These are phyloP conservation scores for Acrossocheilus fasciatus DNA, from an alignment of 2,797 vertebrate species.

Conservation along the genomic window DNA sequence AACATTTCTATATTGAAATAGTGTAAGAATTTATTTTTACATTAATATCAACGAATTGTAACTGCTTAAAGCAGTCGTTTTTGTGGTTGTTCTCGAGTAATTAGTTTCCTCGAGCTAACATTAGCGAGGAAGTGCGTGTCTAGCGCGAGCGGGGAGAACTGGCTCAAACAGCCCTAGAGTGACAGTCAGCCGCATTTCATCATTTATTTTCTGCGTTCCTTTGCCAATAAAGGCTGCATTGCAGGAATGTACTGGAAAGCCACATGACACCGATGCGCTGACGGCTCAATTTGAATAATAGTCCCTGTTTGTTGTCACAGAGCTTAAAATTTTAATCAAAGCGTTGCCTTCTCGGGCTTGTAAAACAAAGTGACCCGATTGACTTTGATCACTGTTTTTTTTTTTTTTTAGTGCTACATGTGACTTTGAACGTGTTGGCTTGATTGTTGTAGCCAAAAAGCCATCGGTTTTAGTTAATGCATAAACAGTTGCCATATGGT, in stretches of 20 bases:
- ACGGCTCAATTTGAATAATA: background rate
- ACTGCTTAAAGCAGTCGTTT: background rate
- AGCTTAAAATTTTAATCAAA: slow-evolving; percentile 16
- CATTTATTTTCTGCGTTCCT: background rate
- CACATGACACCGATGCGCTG: background rate
- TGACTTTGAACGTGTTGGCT: background rate
- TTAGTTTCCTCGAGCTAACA: background rate
- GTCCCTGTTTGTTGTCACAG: slow-evolving; percentile 9
- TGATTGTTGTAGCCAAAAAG: background rate
- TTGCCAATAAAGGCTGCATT: slow-evolving; percentile 24
- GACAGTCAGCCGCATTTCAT: slow-evolving; percentile 13
- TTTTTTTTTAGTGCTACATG: background rate
- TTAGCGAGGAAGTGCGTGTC: slow-evolving; percentile 38
- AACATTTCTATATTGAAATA: background rate
- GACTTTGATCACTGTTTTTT: background rate
- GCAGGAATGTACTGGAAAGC: slow-evolving; percentile 30
- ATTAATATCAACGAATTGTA: background rate
- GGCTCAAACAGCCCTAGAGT: slow-evolving; percentile 36
- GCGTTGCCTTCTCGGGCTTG: background rate
- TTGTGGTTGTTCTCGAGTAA: background rate
- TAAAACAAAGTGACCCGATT: background rate
- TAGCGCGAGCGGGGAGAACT: slow-evolving; percentile 24
- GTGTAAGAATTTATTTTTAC: background rate
- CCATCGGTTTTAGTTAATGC: background rate
- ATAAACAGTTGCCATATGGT: background rate